Percentiles rank a stretch among this genome's conserved stretches.
These are phyloP conservation scores for Mayetiola destructor DNA, from an alignment of 2,888 invertebrate genomes.

Conservation along the genomic window DNA sequence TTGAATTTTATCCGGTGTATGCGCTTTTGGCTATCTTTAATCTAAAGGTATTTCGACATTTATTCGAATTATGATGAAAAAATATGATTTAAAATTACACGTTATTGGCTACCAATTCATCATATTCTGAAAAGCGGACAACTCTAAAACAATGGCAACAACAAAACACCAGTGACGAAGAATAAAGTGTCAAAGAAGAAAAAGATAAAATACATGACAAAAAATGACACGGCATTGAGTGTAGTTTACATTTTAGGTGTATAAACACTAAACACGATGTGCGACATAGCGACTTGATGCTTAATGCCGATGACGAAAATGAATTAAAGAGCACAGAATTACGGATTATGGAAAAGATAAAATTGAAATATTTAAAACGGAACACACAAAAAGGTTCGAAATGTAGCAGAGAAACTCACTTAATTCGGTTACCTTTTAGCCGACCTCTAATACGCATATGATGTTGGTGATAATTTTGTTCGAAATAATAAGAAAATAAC, in stretches of 20 bases:
- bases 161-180: constrained; percentile 2
- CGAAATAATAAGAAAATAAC: constrained; percentile 4
- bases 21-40: constrained; percentile 6
- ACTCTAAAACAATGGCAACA: background rate
- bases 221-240: background rate
- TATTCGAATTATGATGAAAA: background rate
- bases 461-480: background rate
- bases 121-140: background rate
- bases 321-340: too few species aligned
- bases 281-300: too few species aligned
- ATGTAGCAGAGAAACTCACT: too few species aligned
- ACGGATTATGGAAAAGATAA: too few species aligned
- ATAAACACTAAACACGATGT: too few species aligned
- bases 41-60: background rate
- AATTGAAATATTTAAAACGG: too few species aligned
- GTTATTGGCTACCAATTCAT: background rate
- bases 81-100: background rate
- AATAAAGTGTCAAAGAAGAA: constrained; percentile 10
- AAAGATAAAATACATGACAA: background rate
- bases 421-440: background rate
- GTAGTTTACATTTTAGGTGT: too few species aligned
- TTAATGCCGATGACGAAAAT: background rate
- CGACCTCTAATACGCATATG: background rate
- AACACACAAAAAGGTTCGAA: too few species aligned
- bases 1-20: background rate